Evolutionary conservation across 2,113 vertebrate genomes (phyloP).

Genomic region (Rallus limicola): DNA sequence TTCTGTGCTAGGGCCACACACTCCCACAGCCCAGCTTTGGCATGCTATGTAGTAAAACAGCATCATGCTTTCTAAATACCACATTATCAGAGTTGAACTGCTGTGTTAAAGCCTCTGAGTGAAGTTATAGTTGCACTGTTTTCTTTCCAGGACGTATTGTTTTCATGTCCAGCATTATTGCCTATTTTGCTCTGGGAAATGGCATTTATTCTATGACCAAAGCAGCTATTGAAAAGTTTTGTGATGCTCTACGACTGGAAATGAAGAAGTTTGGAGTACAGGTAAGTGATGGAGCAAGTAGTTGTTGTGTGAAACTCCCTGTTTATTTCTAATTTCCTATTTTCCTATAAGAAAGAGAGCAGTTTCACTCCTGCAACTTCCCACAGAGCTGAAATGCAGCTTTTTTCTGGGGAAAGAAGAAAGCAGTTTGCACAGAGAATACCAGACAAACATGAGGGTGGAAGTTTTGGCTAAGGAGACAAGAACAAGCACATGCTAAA

Average conservation of each 20-base stretch:
- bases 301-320: not conserved
- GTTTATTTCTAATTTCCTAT: not conserved
- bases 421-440: not conserved
- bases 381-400: not conserved
- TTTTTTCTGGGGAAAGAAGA: not conserved
- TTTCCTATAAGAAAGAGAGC: not conserved
- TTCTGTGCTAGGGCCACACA: not conserved
- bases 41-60: not conserved
- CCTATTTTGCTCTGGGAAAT: constrained; percentile 78
- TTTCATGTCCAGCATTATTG: constrained; percentile 80
- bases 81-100: not conserved
- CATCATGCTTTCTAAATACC: not conserved
- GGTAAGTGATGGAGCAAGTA: constrained; percentile 46
- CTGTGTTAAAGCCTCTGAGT: not conserved
- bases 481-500: not conserved
- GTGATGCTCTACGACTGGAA: constrained; percentile 81
- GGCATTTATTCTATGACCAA: constrained; percentile 83
- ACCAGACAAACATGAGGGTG: not conserved
- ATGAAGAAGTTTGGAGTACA: constrained; percentile 81
- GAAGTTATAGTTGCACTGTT: not conserved
- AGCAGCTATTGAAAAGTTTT: constrained; percentile 83
- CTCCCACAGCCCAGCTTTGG: not conserved
- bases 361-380: not conserved
- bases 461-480: not conserved
- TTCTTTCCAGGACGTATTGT: constrained; percentile 79